Evolutionary conservation across 2,797 vertebrate species (phyloP).

Genomic region (Tangara arthus): DNA sequence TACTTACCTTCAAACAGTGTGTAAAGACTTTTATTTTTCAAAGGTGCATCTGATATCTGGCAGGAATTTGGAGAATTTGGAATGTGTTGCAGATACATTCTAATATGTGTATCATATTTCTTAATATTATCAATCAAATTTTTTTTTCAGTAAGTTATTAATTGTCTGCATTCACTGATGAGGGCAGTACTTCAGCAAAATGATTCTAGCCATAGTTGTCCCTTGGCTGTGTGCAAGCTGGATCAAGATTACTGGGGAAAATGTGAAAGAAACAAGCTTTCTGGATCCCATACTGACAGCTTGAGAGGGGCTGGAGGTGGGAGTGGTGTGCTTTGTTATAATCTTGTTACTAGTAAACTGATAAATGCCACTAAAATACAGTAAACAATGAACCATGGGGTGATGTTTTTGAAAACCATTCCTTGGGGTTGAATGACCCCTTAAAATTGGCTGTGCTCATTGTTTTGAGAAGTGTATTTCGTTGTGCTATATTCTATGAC

Average conservation of each 20-base stretch:
- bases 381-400: background rate
- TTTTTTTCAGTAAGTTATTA: background rate
- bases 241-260: background rate
- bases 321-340: background rate
- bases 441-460: background rate
- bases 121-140: background rate
- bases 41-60: background rate
- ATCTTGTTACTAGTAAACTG: background rate
- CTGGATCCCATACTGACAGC: background rate
- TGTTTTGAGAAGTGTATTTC: background rate
- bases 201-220: background rate
- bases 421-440: background rate
- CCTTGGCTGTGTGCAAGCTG: background rate
- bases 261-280: background rate
- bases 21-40: background rate
- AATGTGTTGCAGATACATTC: background rate
- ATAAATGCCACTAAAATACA: background rate
- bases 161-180: background rate
- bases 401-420: background rate
- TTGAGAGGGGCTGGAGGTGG: background rate
- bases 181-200: background rate
- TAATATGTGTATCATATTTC: background rate
- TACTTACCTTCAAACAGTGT: background rate
- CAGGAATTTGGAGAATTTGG: background rate
- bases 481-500: background rate